Evolutionary conservation across 1,140 invertebrate genomes (phyloP), one percentile per base, ranked within the genome.

Genomic region (Oppia nitens): DNA sequence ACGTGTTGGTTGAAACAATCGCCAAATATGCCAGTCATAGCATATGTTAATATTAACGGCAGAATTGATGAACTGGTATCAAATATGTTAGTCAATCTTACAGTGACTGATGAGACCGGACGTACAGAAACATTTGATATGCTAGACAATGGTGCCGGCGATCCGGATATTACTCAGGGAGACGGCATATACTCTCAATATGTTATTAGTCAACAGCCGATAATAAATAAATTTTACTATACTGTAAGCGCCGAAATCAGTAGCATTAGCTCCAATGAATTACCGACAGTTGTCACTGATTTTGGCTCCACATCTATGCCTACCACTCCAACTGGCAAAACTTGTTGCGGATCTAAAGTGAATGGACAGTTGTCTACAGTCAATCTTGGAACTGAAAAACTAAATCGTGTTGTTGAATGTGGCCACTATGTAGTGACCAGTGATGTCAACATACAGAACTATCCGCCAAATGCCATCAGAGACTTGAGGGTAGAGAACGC

Each of bases 161-260:
- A 58, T 53, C 63, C 63, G 17, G 63, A 64, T 47, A 56, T 64
- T 25, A 64, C 61, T 11, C 2, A 25, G 20, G 6, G 53, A 24
- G 63, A 64, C 49, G 60, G 61, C 4, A 57, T 64, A 1, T 64
- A 64, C 47, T 63, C 61, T 9, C 20, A 53, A 21, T 64, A 64
- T 50, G 9, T 14, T 27, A 21, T 17, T 23, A 24, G 40, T 25
- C 4, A 4, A 11, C 11, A 17, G 9, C 6, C 6, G 17, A n/a
- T n/a, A n/a, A n/a, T n/a, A n/a, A n/a, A n/a, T n/a, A 4, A 17
- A 9, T 14, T 11, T 50, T 40, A 40, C 17, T 40, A 40, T 40
- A 9, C 6, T 40, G 17, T 40, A 40, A 21, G 11, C 1, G 56
- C 25, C 2, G 26, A 23, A 2, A 26, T 48, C 32, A 14, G 40